phyloP scores from a whole-genome alignment of 2,113 vertebrate genomes.

The Xenus cinereus region DNA sequence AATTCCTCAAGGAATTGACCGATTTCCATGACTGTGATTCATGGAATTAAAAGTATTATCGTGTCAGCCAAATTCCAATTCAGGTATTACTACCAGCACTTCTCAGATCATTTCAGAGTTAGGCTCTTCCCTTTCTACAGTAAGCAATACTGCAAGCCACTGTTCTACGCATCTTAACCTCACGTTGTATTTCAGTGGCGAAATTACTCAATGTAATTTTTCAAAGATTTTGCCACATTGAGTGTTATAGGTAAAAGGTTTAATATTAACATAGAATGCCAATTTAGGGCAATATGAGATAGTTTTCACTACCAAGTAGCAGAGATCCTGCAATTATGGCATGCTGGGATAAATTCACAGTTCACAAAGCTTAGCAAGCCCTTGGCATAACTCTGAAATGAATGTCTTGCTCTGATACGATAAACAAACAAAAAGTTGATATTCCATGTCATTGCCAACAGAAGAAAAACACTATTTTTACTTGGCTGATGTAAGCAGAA shows the following conservation, averaged over 20 bases:
- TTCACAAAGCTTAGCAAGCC: background rate
- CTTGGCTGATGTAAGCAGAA: background rate
- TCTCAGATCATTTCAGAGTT: background rate
- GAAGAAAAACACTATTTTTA: background rate
- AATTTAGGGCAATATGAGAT: background rate
- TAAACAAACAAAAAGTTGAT: background rate
- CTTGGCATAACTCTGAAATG: background rate
- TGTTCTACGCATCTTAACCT: rapidly evolving
- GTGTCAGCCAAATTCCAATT: background rate
- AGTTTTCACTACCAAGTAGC: background rate
- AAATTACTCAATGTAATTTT: background rate
- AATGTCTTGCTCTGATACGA: background rate
- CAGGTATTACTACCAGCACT: background rate
- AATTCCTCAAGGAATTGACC: background rate
- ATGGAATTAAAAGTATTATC: background rate
- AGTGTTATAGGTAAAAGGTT: background rate
- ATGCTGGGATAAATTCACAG: background rate
- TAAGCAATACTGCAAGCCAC: rapidly evolving
- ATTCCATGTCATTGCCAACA: background rate
- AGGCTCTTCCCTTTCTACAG: rapidly evolving
- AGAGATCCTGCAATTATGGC: background rate
- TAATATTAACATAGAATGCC: background rate
- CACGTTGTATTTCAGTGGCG: background rate
- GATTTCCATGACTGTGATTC: background rate
- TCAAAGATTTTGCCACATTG: background rate